Conservation (phyloP, 1,140 invertebrate species). For the Leptinotarsa lineolata region DNA sequence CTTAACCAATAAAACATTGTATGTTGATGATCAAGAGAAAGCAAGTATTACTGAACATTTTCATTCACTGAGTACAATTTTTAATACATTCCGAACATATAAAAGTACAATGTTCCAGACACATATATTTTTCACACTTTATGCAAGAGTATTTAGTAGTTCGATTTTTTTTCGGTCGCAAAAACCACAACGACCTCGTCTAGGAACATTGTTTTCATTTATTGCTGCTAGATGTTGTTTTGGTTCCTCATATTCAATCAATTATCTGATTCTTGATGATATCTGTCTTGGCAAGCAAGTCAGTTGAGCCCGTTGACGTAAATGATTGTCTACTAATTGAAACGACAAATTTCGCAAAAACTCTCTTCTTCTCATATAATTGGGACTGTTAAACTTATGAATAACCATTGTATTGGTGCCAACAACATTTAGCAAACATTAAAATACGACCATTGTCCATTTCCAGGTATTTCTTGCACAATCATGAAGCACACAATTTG, state of each 20-base stretch:
- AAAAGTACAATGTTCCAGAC: constrained; percentile 2
- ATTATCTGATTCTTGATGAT: not conserved
- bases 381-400: not conserved
- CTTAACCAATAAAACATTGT: not conserved
- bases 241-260: not conserved
- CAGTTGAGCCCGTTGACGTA: not conserved
- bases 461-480: not conserved
- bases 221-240: not conserved
- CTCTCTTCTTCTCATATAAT: constrained; percentile 1
- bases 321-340: constrained; percentile 2
- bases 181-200: not conserved
- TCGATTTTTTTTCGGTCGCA: not conserved
- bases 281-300: not conserved
- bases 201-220: not conserved
- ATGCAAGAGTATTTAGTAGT: not conserved
- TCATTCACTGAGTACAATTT: not conserved
- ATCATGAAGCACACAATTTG: constrained; percentile 18
- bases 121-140: constrained; percentile 5
- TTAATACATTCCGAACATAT: not conserved
- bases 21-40: not conserved
- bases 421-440: not conserved
- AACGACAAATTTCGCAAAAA: not conserved
- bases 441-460: not conserved
- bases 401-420: not conserved
- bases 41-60: not conserved